phyloP scores from a whole-genome alignment of 2,888 invertebrate species.

The Agriopis aurantiaria region DNA sequence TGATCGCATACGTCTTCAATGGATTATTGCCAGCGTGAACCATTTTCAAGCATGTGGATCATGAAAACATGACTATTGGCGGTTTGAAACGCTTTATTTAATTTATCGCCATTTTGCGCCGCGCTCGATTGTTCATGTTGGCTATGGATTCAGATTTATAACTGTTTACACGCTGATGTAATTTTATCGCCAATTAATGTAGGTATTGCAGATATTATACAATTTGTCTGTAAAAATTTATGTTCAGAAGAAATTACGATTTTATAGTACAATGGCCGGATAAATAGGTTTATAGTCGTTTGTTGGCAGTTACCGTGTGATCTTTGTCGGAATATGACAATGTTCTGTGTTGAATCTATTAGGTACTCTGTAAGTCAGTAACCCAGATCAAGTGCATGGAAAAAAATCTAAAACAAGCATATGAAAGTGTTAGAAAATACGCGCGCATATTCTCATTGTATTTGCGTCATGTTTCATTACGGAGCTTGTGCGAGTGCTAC shows the following conservation, averaged over 20 bases:
- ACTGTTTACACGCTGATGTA: slow-evolving; percentile 36
- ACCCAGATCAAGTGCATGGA: slow-evolving; percentile 11
- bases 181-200: slow-evolving; percentile 38
- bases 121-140: slow-evolving; percentile 48
- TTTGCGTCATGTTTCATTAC: slow-evolving; percentile 46
- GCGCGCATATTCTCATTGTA: slow-evolving; percentile 46
- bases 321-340: slow-evolving; percentile 17
- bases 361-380: neutral
- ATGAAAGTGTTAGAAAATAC: slow-evolving; percentile 48
- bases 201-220: slow-evolving; percentile 27
- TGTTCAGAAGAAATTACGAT: slow-evolving; percentile 10
- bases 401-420: slow-evolving; percentile 24
- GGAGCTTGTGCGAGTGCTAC: slow-evolving; percentile 49
- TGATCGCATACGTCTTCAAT: slow-evolving; percentile 82
- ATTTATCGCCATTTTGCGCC: slow-evolving; percentile 61
- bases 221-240: slow-evolving; percentile 22
- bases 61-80: slow-evolving; percentile 71
- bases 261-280: neutral
- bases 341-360: slow-evolving; percentile 3
- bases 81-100: slow-evolving; percentile 67
- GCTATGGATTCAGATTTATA: slow-evolving; percentile 32
- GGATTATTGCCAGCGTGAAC: slow-evolving; percentile 66
- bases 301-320: slow-evolving; percentile 29
- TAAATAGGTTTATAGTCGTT: slow-evolving; percentile 14
- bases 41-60: slow-evolving; percentile 59